Evolutionary conservation across 2,113 vertebrate genomes (phyloP).

Genomic region (Peromyscus maniculatus): DNA sequence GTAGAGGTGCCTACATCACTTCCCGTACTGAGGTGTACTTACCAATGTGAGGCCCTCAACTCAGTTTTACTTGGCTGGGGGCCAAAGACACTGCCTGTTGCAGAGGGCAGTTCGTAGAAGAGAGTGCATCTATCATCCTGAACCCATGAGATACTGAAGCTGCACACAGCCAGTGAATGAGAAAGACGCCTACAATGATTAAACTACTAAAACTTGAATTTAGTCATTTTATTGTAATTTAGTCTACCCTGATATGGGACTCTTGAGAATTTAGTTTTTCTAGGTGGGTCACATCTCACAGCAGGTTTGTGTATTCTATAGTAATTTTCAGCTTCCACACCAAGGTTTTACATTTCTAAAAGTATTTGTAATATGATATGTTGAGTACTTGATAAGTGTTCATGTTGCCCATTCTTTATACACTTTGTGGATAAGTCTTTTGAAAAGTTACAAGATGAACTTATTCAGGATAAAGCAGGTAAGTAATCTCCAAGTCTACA

Average conservation of each 20-base stretch:
- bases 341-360: slow-evolving; percentile 22
- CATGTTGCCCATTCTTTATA: not conserved
- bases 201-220: not conserved
- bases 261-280: slow-evolving; percentile 36
- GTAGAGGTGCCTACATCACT: not conserved
- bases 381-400: not conserved
- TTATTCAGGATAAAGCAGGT: not conserved
- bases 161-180: not conserved
- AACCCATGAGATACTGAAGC: not conserved
- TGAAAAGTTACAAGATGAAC: slow-evolving; percentile 44
- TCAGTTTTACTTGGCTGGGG: not conserved
- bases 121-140: rapidly evolving
- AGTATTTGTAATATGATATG: not conserved
- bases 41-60: not conserved
- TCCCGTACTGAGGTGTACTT: not conserved
- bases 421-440: not conserved
- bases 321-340: not conserved
- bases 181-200: not conserved
- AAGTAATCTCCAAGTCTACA: not conserved
- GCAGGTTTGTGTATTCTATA: slow-evolving; percentile 22
- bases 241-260: not conserved
- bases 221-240: slow-evolving; percentile 43
- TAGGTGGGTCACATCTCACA: not conserved
- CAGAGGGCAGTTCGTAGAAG: not conserved
- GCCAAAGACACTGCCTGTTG: not conserved